Base-by-base conservation (phyloP, 2,888 invertebrate species). In the Andrena dorsata region DNA sequence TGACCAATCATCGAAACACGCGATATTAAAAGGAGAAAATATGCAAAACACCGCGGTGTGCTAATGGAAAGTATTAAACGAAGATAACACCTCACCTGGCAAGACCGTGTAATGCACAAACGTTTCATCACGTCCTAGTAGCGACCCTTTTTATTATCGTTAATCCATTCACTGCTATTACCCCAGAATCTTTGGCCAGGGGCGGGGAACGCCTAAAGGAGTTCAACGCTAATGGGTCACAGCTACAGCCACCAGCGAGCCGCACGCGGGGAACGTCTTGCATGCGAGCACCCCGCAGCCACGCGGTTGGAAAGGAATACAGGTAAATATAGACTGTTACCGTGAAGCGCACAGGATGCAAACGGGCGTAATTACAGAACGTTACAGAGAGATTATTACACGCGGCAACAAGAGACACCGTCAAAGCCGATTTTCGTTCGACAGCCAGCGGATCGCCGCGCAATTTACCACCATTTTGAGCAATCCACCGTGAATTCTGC, bases 381-480 rank as follows among this genome's bases (percentile, higher is more conserved):
- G 35, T 13, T 26, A 26, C 23, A 26, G 41, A 30, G 13, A 28
- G 49, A 23, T 66, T 47, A 10, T 23, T 16, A 28, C 20, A 6
- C 23, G 10, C 16, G 0, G 23, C 51, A 23, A 8, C 16, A 23
- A 20, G 26, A 6, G 30, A 20, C 13, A 35, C 4, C 28, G 16
- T 20, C 32, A 28, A 10, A 23, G 20, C 23, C 26, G 60, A 69
- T 41, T 13, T 16, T 23, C 30, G 20, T 58, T 20, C 41, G 47
- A 30, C 20, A 61, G 61, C 4, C 6, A 20, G 23, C 30, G 23
- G 35, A 76, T 74, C 26, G 35, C 8, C 51, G 51, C 61, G 13
- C 47, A 58, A 73, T 65, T 76, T 76, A 28, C 20, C 75, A 61
- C 51, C 41, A 58, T 76, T 76, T 49, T 20, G 47, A 26, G 20